Conservation (phyloP, 2,113 vertebrate species). For the Oryctolagus cuniculus region DNA sequence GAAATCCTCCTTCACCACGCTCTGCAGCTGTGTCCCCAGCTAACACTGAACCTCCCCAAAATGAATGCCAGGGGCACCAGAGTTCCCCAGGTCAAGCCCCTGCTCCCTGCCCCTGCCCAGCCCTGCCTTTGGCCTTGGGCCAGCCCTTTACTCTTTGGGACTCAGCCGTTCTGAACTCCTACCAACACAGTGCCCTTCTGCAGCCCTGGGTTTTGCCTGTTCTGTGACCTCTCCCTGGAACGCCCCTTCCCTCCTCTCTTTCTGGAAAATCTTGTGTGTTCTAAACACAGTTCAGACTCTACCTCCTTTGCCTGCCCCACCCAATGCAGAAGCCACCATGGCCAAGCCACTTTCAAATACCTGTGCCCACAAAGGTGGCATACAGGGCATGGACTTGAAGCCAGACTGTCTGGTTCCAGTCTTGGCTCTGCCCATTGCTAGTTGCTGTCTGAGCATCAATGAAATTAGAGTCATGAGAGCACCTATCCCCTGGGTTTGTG, state of each 20-base stretch:
- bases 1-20: conserved; percentile 23
- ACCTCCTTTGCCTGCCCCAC: background rate
- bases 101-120: background rate
- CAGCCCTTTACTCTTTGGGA: background rate
- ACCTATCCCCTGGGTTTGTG: background rate
- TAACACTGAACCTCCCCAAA: background rate
- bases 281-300: background rate
- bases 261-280: conserved; percentile 53
- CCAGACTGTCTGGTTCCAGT: background rate
- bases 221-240: background rate
- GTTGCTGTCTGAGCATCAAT: background rate
- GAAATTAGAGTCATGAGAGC: background rate
- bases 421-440: background rate
- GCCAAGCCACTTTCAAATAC: background rate
- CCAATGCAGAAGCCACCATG: background rate
- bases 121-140: background rate
- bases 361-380: background rate
- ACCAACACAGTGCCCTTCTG: background rate
- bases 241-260: background rate
- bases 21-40: background rate
- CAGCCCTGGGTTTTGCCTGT: background rate
- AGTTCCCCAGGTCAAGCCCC: background rate
- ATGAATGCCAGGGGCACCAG: background rate
- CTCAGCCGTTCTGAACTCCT: background rate
- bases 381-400: background rate